Conservation (phyloP, 37 sponge, comb jelly and placozoan genomes). For the Ephydatia muelleri region DNA sequence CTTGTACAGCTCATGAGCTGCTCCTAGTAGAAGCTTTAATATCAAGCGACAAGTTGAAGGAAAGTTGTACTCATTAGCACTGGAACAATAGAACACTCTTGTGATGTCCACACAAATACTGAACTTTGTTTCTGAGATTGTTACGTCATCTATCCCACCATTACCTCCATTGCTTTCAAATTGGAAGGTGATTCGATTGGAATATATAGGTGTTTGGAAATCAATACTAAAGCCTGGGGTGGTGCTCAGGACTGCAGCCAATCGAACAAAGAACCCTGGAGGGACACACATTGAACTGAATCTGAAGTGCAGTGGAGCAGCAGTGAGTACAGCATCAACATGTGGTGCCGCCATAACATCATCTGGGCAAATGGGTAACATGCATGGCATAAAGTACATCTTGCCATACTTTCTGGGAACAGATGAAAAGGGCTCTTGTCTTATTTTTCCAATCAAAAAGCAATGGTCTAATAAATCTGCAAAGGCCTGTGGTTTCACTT, state of each 20-base stretch:
- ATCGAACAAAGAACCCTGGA: slow-evolving; percentile 53
- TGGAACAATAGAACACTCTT: not conserved
- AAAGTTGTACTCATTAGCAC: too few relatives aligned
- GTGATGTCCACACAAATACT: slow-evolving; percentile 17
- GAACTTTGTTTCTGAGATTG: not conserved
- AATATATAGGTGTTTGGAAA: slow-evolving; percentile 28
- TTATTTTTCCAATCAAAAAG: slow-evolving; percentile 5
- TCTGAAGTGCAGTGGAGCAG: slow-evolving; percentile 33
- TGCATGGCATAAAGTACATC: slow-evolving; percentile 47
- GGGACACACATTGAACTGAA: slow-evolving; percentile 44
- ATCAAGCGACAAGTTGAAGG: too few relatives aligned
- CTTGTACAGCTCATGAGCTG: not conserved
- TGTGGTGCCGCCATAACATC: not conserved
- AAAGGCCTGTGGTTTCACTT: slow-evolving; percentile 15
- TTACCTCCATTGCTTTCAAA: not conserved
- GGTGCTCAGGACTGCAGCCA: slow-evolving; percentile 25
- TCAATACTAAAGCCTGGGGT: not conserved
- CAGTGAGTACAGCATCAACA: not conserved
- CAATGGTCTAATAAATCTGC: slow-evolving; percentile 32
- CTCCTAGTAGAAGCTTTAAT: too few relatives aligned
- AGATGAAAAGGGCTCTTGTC: not conserved
- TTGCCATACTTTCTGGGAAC: not conserved
- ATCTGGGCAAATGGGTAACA: not conserved
- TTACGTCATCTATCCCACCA: slow-evolving; percentile 25
- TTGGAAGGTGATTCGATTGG: slow-evolving; percentile 21